Evolutionary conservation across 2,113 vertebrate species (phyloP).

Genomic region (Pristiophorus japonicus): DNA sequence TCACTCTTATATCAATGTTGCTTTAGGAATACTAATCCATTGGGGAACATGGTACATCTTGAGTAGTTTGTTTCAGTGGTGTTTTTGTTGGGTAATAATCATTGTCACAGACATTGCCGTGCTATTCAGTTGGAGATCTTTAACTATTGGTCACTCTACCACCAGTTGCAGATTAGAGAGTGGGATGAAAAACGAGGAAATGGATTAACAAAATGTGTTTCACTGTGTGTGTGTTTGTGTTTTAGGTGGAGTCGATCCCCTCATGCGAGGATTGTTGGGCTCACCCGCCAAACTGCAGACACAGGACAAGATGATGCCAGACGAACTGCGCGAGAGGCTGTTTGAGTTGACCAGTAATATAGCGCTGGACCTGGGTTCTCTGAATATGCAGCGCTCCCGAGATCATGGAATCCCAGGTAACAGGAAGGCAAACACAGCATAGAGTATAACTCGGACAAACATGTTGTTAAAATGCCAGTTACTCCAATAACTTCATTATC

Average conservation of each 20-base stretch:
- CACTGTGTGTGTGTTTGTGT: no score
- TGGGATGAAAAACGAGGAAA: neutral
- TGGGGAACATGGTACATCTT: no score
- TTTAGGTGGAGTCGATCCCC: slow-evolving; percentile 54
- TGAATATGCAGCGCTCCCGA: slow-evolving; percentile 25
- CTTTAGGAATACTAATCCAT: neutral
- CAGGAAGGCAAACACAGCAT: neutral
- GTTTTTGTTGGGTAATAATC: neutral
- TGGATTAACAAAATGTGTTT: neutral
- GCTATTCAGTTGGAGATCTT: neutral
- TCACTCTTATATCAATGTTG: neutral
- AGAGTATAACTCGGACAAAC: neutral
- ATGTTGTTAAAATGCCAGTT: neutral
- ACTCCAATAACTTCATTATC: neutral
- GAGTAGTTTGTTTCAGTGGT: neutral
- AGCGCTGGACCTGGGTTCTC: neutral
- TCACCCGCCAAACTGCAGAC: slow-evolving; percentile 65
- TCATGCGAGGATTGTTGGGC: slow-evolving; percentile 64
- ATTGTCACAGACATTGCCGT: neutral
- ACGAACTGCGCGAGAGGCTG: slow-evolving; percentile 66
- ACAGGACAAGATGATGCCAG: slow-evolving; percentile 67
- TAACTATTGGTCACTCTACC: neutral
- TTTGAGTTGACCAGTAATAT: slow-evolving; percentile 53
- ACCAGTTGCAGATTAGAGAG: neutral
- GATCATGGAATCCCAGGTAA: slow-evolving; percentile 23